Percentiles rank a stretch among this genome's conserved stretches.
Evolutionary conservation across 2,113 vertebrate species (phyloP).

Genomic region (Plestiodon gilberti): DNA sequence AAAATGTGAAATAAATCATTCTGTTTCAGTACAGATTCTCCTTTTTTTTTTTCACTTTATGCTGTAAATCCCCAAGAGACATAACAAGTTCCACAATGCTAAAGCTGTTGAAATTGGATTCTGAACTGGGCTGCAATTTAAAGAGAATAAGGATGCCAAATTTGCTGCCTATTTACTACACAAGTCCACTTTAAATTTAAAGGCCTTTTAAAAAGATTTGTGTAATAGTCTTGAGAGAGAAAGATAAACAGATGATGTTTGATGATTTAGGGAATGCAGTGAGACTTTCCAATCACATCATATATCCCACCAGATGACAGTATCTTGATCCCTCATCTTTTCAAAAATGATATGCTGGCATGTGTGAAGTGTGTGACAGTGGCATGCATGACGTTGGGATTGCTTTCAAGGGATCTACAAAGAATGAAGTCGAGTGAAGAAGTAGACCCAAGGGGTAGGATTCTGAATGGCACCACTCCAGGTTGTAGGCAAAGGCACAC

Average conservation of each 20-base stretch:
- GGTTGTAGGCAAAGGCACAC: not conserved
- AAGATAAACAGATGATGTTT: not conserved
- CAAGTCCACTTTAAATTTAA: conserved; percentile 12
- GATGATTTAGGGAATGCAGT: not conserved
- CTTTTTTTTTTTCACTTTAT: not conserved
- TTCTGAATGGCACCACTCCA: not conserved
- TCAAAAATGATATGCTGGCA: not conserved
- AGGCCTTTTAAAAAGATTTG: not conserved
- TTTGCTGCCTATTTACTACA: conserved; percentile 27
- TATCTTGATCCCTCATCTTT: not conserved
- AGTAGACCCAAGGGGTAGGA: not conserved
- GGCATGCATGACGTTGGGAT: not conserved
- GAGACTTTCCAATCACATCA: not conserved
- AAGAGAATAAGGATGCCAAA: conserved; percentile 44
- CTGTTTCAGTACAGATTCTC: conserved; percentile 19
- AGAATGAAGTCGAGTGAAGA: not conserved
- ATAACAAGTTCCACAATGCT: conserved; percentile 18
- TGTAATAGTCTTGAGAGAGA: not conserved
- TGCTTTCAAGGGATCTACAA: not conserved
- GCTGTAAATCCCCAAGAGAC: not conserved
- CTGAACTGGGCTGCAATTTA: conserved; percentile 42
- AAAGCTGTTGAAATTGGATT: conserved; percentile 45
- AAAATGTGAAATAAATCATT: conserved; percentile 21
- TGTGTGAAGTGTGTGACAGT: not conserved
- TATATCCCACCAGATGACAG: not conserved